Evolutionary conservation across 2,113 vertebrate genomes (phyloP), one percentile per base, ranked within the genome.

Genomic region (Copsychus sechellarum): DNA sequence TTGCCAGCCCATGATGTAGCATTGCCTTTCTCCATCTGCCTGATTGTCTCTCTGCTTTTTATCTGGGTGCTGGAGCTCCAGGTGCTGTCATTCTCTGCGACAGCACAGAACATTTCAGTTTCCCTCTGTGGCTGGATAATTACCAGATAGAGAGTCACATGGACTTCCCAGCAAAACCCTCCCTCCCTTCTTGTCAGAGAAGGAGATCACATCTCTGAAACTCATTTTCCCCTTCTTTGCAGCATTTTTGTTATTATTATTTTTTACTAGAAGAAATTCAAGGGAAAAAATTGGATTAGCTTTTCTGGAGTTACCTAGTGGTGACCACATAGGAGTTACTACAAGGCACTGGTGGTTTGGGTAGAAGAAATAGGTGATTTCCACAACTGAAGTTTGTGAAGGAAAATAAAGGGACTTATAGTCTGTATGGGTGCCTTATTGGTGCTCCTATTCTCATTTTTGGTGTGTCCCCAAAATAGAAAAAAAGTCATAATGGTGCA

Each of bases 1-100:
- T 81, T 58, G 70, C 90, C 64, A 5, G 86, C 73, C 73, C 83
- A n/a, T 94, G 64, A 87, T 73, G 70, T 61, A 81, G 67, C 90
- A n/a, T 31, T 95, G 67, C 91, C 80, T 97, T 96, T 92, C 91
- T 91, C 88, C 79, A 94, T 97, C 91, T 96, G 38, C 78, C 91
- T 60, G 31, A 92, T 93, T 97, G 88, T 93, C 93, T 87, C 94
- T 89, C 57, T 0, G 38, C 83, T 91, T 95, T 95, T 89, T 85
- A 96, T 96, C 88, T 94, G 91, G 81, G 86, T 86, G 82, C 81
- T 93, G 93, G 81, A 95, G 94, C 94, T 93, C 70, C 95, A 96
- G 76, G 97, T 96, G 88, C 80, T 94, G 83, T 92, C 96, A 93
- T 84, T 95, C 88, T 95, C 73, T 21, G 38, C 65, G 72, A 93